Percentiles rank a stretch among this genome's conserved stretches.
phyloP scores from a whole-genome alignment of 2,113 vertebrate species.

The Cyanoramphus novaezelandiae region DNA sequence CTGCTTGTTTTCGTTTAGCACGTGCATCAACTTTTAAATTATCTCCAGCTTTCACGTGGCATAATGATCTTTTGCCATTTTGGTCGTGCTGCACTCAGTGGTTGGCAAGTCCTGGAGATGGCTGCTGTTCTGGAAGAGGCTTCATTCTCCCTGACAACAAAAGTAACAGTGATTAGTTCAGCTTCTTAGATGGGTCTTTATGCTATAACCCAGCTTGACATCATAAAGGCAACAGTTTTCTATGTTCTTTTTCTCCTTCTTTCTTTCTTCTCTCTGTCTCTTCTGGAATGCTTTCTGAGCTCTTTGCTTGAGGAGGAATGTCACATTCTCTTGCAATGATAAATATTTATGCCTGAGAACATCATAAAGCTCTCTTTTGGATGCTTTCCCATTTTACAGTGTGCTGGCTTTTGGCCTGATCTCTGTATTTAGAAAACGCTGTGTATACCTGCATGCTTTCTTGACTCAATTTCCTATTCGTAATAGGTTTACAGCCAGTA shows the following conservation, averaged over 20 bases:
- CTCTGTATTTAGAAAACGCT: constrained; percentile 65
- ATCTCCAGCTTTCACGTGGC: constrained; percentile 29
- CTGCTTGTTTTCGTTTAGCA: constrained; percentile 47
- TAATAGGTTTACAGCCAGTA: constrained; percentile 18
- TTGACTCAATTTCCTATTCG: constrained; percentile 46
- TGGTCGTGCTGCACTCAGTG: constrained; percentile 14
- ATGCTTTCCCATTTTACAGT: constrained; percentile 65
- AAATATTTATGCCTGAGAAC: constrained; percentile 72
- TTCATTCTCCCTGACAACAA: constrained; percentile 49
- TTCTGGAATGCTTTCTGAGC: constrained; percentile 60
- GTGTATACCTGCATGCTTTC: constrained; percentile 63
- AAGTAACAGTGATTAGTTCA: constrained; percentile 64
- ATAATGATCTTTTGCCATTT: constrained; percentile 58
- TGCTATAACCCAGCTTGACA: constrained; percentile 55
- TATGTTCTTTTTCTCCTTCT: background rate
- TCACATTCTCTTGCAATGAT: constrained; percentile 61
- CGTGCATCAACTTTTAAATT: constrained; percentile 58
- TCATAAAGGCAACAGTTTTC: constrained; percentile 8
- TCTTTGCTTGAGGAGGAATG: constrained; percentile 49
- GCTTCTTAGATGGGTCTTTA: constrained; percentile 48
- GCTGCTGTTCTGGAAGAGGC: constrained; percentile 23
- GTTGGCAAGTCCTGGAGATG: constrained; percentile 9
- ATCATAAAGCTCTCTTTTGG: constrained; percentile 62
- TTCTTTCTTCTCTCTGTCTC: background rate
- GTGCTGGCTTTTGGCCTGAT: constrained; percentile 67